Evolutionary conservation across 2,113 vertebrate genomes (phyloP), one percentile per base, ranked within the genome.

Genomic region (Acinonyx jubatus): DNA sequence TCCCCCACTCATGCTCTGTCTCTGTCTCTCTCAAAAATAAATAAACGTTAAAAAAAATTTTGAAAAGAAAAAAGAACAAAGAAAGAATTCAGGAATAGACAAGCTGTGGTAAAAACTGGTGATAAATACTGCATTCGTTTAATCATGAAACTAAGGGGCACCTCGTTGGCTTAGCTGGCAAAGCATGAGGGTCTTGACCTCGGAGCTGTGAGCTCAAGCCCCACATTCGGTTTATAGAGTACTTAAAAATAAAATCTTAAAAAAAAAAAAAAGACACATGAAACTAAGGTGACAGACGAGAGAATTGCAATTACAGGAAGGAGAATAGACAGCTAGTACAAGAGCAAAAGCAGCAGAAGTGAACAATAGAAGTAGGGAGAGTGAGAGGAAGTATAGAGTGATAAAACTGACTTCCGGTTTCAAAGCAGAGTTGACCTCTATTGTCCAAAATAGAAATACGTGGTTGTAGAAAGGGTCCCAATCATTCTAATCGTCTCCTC

Each of bases 81-180:
- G 45, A 92, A 92, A 94, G 80, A 94, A 80, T 80, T 79, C 80
- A 71, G 74, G 33, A 95, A 41, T 61, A 88, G 27, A 76, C 57
- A 55, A 38, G 48, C 45, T 68, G 55, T 81, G 57, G 45, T 68
- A 74, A 92, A 87, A 93, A 50, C 31, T 33, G 88, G 12, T 38
- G 68, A 41, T 74, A 88, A 92, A 82, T 41, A 83, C 38, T 21
- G 38, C 14, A 57, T 61, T 96, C 13, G 52, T 82, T 92, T 84
- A 69, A 78, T 84, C 71, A 65, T 74, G 45, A 86, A 94, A 86
- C 23, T 45, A 89, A 76, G 31, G 8, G 19, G 8, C 21, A 61
- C 57, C 21, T 61, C 21, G 21, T 19, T 61, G 57, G 16, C 8
- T 61, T 61, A 61, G 55, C 8, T 57, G 55, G 55, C 55, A 57